Conservation (phyloP, 35 echinoderm and acorn worm genomes). For the Stichopus chloronotus region DNA sequence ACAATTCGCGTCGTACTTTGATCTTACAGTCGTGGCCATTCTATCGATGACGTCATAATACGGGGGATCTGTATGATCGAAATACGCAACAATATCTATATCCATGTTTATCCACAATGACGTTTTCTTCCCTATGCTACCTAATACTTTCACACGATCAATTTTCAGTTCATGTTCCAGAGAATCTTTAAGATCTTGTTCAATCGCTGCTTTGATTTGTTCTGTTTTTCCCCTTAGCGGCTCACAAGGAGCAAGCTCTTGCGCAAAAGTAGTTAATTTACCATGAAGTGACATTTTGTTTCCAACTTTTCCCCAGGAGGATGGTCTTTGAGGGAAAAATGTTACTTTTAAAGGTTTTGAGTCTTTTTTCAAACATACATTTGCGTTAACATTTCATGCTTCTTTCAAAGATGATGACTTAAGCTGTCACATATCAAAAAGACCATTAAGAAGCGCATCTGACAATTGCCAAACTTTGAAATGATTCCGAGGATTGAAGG, state of each 20-base stretch:
- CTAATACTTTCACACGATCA: neutral
- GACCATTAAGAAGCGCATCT: no score
- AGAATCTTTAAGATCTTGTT: neutral
- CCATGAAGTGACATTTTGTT: neutral
- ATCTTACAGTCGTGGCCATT: neutral
- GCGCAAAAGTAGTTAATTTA: neutral
- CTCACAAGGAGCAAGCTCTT: neutral
- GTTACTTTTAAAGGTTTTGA: no score
- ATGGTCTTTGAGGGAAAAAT: no score
- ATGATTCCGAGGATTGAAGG: no score
- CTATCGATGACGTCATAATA: neutral
- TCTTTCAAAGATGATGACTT: no score
- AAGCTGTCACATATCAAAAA: no score
- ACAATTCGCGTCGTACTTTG: neutral
- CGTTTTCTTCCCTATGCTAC: neutral
- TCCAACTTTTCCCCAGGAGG: no score
- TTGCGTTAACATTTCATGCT: no score
- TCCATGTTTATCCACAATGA: constrained; percentile 2
- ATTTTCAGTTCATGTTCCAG: neutral
- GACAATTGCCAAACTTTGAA: no score
- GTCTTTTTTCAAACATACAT: no score
- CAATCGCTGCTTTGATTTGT: neutral
- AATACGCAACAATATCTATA: constrained; percentile 3
- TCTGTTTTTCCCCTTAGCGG: neutral
- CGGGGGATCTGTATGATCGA: neutral